These are phyloP conservation scores for Leucosticte australis DNA, from an alignment of 2,113 vertebrate genomes.

Conservation along the genomic window DNA sequence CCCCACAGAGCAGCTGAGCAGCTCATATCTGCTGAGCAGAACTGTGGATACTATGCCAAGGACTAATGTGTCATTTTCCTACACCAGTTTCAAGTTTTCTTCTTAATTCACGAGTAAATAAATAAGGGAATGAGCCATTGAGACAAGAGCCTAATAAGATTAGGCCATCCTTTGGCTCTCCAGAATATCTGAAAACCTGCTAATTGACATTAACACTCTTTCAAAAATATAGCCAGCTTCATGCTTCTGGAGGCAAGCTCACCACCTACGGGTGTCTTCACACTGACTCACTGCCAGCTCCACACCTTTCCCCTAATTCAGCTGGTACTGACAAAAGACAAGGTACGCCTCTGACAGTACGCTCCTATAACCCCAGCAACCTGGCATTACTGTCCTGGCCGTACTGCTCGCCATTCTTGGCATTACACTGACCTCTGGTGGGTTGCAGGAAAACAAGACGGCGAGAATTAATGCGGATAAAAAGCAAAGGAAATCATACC, in stretches of 20 bases:
- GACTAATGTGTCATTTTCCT: not conserved
- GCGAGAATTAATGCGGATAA: rapidly evolving
- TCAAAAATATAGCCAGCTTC: not conserved
- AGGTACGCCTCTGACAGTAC: rapidly evolving
- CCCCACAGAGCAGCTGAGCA: not conserved
- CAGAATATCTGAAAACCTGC: not conserved
- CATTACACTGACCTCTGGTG: constrained; percentile 54
- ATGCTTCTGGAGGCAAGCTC: not conserved
- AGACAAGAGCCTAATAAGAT: not conserved
- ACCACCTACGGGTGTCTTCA: not conserved
- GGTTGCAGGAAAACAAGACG: not conserved
- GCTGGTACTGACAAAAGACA: not conserved
- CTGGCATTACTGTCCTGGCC: rapidly evolving
- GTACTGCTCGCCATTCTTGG: not conserved
- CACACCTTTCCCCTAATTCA: not conserved
- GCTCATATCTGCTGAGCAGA: not conserved
- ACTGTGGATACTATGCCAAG: not conserved
- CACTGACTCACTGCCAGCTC: not conserved
- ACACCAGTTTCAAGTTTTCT: not conserved
- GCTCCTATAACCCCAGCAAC: not conserved
- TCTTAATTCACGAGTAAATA: not conserved
- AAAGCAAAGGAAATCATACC: not conserved
- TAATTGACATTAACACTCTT: not conserved
- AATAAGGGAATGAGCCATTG: not conserved
- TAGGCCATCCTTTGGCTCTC: not conserved